These are phyloP conservation scores for Andrena marginata DNA, from an alignment of 2,888 invertebrate species.

Conservation along the genomic window DNA sequence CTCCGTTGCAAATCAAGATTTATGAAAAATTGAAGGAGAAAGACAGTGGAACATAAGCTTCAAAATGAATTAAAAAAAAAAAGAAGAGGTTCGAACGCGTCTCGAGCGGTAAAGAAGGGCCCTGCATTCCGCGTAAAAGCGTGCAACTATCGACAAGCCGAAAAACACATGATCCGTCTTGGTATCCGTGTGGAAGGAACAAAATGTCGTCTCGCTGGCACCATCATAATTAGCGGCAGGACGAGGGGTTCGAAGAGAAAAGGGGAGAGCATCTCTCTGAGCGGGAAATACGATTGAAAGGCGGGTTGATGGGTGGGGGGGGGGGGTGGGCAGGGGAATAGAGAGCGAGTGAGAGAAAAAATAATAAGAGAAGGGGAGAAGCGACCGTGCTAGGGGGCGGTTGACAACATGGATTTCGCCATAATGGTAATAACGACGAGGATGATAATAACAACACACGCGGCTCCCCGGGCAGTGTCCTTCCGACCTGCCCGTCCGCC, in stretches of 20 bases:
- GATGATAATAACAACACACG: constrained; percentile 75
- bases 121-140: constrained; percentile 33
- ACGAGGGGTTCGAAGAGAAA: constrained; percentile 37
- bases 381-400: constrained; percentile 73
- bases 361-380: constrained; percentile 67
- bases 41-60: neutral
- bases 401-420: constrained; percentile 79
- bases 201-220: constrained; percentile 82
- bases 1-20: too few species aligned
- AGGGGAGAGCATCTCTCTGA: constrained; percentile 63
- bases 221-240: constrained; percentile 83
- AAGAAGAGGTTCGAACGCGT: neutral
- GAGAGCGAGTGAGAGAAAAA: constrained; percentile 50
- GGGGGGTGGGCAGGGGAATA: constrained; percentile 35
- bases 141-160: constrained; percentile 56
- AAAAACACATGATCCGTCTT: constrained; percentile 79
- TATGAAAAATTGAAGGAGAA: neutral
- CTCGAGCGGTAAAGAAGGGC: constrained; percentile 60
- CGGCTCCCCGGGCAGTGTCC: constrained; percentile 52
- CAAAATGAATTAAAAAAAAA: neutral
- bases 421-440: constrained; percentile 74
- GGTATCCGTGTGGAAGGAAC: constrained; percentile 76
- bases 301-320: constrained; percentile 58
- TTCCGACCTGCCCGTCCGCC: neutral
- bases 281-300: constrained; percentile 77